Conservation (phyloP, 2,797 vertebrate genomes). For the Falco rusticolus region DNA sequence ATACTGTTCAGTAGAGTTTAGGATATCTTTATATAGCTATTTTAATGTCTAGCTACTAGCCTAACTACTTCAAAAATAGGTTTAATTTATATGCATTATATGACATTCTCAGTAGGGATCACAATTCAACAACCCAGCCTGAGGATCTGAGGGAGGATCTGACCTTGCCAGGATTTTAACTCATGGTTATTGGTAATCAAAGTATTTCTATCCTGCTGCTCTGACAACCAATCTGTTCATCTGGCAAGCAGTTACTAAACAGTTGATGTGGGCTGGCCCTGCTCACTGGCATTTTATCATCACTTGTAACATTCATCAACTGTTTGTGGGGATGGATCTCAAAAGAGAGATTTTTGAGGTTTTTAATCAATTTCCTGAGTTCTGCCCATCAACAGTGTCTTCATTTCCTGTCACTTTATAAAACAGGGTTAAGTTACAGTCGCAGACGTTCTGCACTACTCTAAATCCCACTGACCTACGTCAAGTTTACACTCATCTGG, state of each 20-base stretch:
- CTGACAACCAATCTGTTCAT: not conserved
- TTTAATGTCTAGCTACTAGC: not conserved
- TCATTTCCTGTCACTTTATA: constrained; percentile 49
- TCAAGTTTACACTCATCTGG: not conserved
- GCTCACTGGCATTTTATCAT: not conserved
- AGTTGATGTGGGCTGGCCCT: not conserved
- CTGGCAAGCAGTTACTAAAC: constrained; percentile 6
- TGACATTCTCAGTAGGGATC: not conserved
- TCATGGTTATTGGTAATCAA: not conserved
- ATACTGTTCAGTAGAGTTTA: not conserved
- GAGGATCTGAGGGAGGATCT: not conserved
- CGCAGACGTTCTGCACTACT: not conserved
- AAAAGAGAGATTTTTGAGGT: not conserved
- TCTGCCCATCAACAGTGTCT: constrained; percentile 30
- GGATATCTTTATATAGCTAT: not conserved
- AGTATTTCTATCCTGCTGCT: not conserved
- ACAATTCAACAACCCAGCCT: not conserved
- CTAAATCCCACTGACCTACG: not conserved
- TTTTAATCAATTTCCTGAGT: constrained; percentile 42
- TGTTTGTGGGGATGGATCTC: not conserved
- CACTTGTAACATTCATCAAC: not conserved
- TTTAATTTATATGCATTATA: not conserved
- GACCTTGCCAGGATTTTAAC: not conserved
- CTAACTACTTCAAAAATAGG: not conserved
- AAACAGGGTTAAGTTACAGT: constrained; percentile 28